A percentile compares a stretch with the other conserved stretches of the same genome.
Evolutionary conservation across 2,797 vertebrate species (phyloP).

Genomic region (Melanotaenia nigrans): DNA sequence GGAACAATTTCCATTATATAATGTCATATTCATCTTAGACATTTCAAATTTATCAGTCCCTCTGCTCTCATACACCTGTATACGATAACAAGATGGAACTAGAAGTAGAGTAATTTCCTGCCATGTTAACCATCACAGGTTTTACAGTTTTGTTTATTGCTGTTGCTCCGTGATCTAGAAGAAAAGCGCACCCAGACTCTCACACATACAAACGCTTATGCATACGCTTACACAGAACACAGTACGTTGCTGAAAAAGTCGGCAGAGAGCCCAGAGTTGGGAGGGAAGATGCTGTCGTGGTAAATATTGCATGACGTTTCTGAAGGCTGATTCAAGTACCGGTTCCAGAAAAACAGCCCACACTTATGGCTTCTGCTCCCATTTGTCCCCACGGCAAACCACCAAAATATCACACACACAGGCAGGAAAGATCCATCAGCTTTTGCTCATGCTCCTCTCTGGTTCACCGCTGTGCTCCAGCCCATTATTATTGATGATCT

Average conservation of each 20-base stretch:
- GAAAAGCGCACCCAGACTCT: not conserved
- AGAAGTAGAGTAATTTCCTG: not conserved
- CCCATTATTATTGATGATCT: conserved; percentile 78
- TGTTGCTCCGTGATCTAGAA: conserved; percentile 22
- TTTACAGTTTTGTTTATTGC: conserved; percentile 36
- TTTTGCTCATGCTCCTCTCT: conserved; percentile 33
- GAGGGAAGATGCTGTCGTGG: conserved; percentile 59
- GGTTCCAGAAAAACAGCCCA: conserved; percentile 43
- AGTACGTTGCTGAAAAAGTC: conserved; percentile 46
- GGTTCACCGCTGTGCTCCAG: conserved; percentile 55
- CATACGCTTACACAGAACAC: not conserved
- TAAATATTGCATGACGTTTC: conserved; percentile 74
- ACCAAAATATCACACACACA: conserved; percentile 43
- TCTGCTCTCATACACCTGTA: conserved; percentile 4
- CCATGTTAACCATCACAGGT: conserved; percentile 27
- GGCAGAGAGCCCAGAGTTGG: conserved; percentile 52
- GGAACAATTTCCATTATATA: conserved; percentile 14
- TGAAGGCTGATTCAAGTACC: conserved; percentile 45
- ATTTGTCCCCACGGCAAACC: conserved; percentile 51
- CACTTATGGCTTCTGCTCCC: conserved; percentile 51
- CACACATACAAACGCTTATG: conserved; percentile 7
- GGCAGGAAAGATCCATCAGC: conserved; percentile 50
- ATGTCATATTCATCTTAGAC: conserved; percentile 11
- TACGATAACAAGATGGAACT: conserved; percentile 1
- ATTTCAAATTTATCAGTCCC: conserved; percentile 3